Evolutionary conservation across 2,888 invertebrate genomes (phyloP), one percentile per base, ranked within the genome.

Genomic region (Nomada fabriciana): DNA sequence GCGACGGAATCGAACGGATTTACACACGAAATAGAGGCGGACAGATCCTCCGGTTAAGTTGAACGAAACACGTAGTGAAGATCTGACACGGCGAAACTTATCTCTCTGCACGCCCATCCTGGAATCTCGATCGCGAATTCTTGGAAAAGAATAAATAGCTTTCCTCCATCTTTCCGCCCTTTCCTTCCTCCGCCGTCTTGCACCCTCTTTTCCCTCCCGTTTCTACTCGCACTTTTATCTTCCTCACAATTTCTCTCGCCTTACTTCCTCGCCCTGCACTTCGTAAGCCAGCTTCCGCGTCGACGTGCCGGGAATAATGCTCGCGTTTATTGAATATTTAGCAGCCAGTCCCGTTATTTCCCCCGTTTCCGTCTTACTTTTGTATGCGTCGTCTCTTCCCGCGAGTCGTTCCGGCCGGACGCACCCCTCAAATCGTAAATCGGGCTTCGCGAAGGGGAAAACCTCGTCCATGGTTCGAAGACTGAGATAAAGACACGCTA

Each of bases 321-420:
- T 81, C 89, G 89, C 91, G 91, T 92, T 93, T 93, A 93, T 93
- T 93, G 93, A 93, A 93, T 93, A 93, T 93, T 93, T 93, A 93
- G 91, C 92, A 91, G 90, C 86, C 85, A 80, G 82, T 75, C 82
- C 83, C 84, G 82, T 87, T 83, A 85, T 80, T 83, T 83, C 84
- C 76, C 80, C 67, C 82, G 82, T 69, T 64, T 77, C 60, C 47
- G 47, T 75, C n/a, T 52, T 25, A 84, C 85, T 80, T 68, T 61
- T 15, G 50, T 25, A 47, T 42, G 25, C 68, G 60, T 71, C 61
- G 71, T 43, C 74, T 75, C 76, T 57, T 25, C 3, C 52, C 57
- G 55, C 64, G 47, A 47, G 61, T 57, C 76, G 85, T 89, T 89
- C 88, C 86, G 82, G 83, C 82, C 88, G 89, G 90, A 90, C 88